Percentiles rank a stretch among this genome's conserved stretches.
These are phyloP conservation scores for Acanthosepion lycidas DNA, from an alignment of 2,888 invertebrate species.

Conservation along the genomic window DNA sequence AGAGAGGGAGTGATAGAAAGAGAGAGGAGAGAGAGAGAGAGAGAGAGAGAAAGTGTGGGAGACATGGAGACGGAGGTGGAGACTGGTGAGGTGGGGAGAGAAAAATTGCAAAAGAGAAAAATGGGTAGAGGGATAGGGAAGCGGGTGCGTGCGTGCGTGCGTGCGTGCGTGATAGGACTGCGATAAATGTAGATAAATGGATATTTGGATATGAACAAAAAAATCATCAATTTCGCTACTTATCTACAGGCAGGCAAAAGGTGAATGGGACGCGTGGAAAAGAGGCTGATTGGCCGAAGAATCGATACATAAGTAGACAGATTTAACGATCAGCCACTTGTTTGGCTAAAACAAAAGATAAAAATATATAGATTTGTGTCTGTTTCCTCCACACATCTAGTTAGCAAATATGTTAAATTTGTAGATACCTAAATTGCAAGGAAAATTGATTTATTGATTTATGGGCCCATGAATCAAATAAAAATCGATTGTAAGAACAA, in stretches of 20 bases:
- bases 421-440: conserved; percentile 33
- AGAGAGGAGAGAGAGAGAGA: no score
- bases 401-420: neutral
- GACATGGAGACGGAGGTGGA: neutral
- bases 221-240: neutral
- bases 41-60: no score
- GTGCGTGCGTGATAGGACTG: neutral
- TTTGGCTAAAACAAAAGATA: neutral
- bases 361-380: neutral
- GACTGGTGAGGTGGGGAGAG: neutral
- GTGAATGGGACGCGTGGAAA: no score
- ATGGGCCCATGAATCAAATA: neutral
- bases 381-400: neutral
- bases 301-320: neutral
- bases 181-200: neutral
- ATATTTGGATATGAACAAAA: neutral
- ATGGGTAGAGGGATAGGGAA: neutral
- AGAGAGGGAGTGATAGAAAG: neutral
- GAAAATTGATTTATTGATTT: neutral
- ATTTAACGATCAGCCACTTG: neutral
- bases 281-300: neutral
- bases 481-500: neutral
- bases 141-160: neutral
- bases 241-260: neutral
- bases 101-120: neutral